Percentiles rank a stretch among this genome's conserved stretches.
phyloP scores from a whole-genome alignment of 2,888 invertebrate species.

The Acanthococcus lagerstroemiae region DNA sequence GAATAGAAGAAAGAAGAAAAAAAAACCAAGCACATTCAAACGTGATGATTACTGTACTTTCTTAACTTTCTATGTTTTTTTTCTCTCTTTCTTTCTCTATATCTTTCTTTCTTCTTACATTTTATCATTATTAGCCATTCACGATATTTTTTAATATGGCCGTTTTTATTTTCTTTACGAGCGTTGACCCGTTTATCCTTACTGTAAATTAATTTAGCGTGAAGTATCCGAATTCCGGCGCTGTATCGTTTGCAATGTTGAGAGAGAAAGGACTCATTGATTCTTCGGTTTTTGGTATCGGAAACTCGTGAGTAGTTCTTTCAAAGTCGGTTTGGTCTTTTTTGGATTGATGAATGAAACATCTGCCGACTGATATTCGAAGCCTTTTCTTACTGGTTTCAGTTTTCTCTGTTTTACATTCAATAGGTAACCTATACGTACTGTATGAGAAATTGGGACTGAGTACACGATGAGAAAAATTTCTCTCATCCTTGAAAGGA shows the following conservation, averaged over 20 bases:
- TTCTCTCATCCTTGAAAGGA: too few species aligned
- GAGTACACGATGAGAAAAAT: too few species aligned
- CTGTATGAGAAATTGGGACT: too few species aligned
- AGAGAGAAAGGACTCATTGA: conserved; percentile 2
- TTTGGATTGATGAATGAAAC: too few species aligned
- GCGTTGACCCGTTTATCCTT: conserved; percentile 23
- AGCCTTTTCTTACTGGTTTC: too few species aligned
- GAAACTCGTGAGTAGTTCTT: too few species aligned
- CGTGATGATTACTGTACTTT: conserved; percentile 24
- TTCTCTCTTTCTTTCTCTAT: not conserved
- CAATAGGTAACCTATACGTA: too few species aligned
- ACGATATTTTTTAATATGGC: conserved; percentile 11
- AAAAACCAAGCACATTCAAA: not conserved
- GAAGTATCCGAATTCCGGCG: conserved; percentile 2
- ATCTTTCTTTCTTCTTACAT: conserved; percentile 8
- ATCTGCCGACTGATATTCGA: too few species aligned
- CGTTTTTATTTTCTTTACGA: conserved; percentile 17
- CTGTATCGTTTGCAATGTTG: not conserved
- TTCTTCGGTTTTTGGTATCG: too few species aligned
- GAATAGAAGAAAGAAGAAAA: not conserved
- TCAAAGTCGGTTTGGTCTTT: too few species aligned
- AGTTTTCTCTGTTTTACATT: too few species aligned
- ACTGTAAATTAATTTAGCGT: conserved; percentile 21
- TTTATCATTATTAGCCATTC: conserved; percentile 19
- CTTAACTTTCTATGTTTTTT: conserved; percentile 26